Evolutionary conservation across 2,888 invertebrate genomes (phyloP), one percentile per base, ranked within the genome.

Genomic region (Tineola bisselliella): DNA sequence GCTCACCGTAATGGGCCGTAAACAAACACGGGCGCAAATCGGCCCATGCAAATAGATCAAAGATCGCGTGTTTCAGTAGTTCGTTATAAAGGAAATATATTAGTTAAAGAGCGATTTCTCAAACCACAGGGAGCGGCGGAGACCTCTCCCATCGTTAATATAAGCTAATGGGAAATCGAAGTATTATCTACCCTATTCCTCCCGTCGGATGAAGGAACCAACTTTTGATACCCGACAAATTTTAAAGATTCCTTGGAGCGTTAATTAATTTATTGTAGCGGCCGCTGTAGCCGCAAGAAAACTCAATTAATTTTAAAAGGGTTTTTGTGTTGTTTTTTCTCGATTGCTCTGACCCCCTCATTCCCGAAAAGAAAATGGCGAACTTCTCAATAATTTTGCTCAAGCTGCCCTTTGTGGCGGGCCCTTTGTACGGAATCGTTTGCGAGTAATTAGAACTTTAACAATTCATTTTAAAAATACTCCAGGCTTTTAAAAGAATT

Each of bases 291-390:
- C 84, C 82, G 76, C 84, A 84, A 84, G 84, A 84, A 86, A 86
- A 87, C 84, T 86, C 87, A 87, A 86, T 87, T 87, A 86, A 87
- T 86, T 84, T 84, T 87, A 83, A 87, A 87, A 87, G 86, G 86
- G 87, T 84, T 87, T 84, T 86, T 84, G 79, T 86, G 84, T 86
- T 84, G 78, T 81, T 83, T 84, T 84, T 73, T 71, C 61, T 69
- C 75, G 73, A 79, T 78, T 77, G 74, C 33, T 17, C 58, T 58
- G 58, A 58, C 60, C 67, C 73, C 69, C 74, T 71, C 70, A 68
- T 70, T 66, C 69, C 68, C 68, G 67, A 72, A 77, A 77, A 74
- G 74, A 76, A 79, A 79, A 76, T 76, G 74, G 74, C 72, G 70
- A 75, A 75, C 69, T 77, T 73, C 72, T 72, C 76, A 69, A 79